Evolutionary conservation across 1,140 invertebrate species (phyloP).

Genomic region (Drosophila simulans): DNA sequence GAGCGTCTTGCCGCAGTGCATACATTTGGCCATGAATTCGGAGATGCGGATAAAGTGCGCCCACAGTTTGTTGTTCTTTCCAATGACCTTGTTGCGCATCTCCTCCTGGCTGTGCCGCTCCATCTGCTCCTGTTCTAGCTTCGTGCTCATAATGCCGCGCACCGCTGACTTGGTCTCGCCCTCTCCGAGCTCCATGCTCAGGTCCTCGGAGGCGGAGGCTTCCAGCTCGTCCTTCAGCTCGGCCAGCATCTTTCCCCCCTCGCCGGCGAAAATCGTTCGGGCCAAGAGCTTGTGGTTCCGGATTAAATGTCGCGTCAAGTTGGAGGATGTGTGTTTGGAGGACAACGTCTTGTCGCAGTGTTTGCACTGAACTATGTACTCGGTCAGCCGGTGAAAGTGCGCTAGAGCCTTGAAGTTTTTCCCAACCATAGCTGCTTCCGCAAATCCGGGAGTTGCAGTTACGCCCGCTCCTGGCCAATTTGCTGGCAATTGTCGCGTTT

Average conservation of each 20-base stretch:
- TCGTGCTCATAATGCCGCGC: constrained; percentile 56
- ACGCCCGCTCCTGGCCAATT: constrained; percentile 2
- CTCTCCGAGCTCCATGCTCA: constrained; percentile 51
- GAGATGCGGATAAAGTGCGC: constrained; percentile 73
- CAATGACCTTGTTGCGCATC: constrained; percentile 67
- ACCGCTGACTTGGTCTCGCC: constrained; percentile 66
- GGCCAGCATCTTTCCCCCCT: constrained; percentile 71
- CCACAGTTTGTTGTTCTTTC: constrained; percentile 74
- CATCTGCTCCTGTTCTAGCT: constrained; percentile 29
- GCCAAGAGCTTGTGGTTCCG: constrained; percentile 67
- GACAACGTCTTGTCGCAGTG: constrained; percentile 76
- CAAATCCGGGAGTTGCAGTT: constrained; percentile 8
- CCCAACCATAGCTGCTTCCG: constrained; percentile 61
- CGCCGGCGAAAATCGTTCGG: constrained; percentile 60
- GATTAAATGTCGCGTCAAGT: constrained; percentile 73
- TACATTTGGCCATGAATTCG: constrained; percentile 73
- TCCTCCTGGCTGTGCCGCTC: constrained; percentile 43
- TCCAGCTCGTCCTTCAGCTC: constrained; percentile 66
- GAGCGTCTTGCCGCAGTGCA: constrained; percentile 69
- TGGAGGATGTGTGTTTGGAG: constrained; percentile 72
- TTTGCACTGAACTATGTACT: constrained; percentile 76
- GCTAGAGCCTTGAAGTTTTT: constrained; percentile 68
- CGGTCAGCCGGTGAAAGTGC: constrained; percentile 70
- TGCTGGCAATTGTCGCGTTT: not conserved
- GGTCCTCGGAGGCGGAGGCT: constrained; percentile 55